phyloP scores from a whole-genome alignment of 2,797 vertebrate species.

The Phrynocephalus forsythii region DNA sequence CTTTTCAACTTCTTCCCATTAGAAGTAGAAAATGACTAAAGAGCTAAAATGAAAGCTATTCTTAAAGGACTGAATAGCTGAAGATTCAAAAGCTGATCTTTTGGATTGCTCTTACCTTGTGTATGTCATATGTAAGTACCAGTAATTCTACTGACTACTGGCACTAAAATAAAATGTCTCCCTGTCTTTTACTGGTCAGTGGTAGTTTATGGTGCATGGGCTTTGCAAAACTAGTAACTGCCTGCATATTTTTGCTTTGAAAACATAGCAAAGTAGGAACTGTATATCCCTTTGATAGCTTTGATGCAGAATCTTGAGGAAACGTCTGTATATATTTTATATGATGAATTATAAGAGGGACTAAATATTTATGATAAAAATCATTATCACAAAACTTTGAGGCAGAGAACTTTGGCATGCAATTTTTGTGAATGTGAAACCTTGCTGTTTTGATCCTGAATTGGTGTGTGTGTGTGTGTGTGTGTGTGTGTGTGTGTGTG shows the following conservation, averaged over 20 bases:
- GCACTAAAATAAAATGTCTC: conserved; percentile 80
- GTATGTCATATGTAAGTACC: conserved; percentile 63
- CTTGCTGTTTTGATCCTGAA: conserved; percentile 58
- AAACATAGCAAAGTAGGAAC: conserved; percentile 74
- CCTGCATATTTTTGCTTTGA: conserved; percentile 72
- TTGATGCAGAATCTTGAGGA: conserved; percentile 73
- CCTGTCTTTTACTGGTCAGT: conserved; percentile 74
- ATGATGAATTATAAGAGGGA: conserved; percentile 61
- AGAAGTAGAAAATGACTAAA: conserved; percentile 69
- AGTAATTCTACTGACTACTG: conserved; percentile 54
- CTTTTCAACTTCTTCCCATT: conserved; percentile 82
- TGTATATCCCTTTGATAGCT: conserved; percentile 68
- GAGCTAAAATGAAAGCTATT: conserved; percentile 70
- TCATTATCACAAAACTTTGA: conserved; percentile 47
- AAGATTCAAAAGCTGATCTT: conserved; percentile 66
- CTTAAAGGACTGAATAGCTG: conserved; percentile 69
- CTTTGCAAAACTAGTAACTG: conserved; percentile 73
- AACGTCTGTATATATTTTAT: conserved; percentile 72
- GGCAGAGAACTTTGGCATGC: conserved; percentile 49
- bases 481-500: conserved; percentile 57
- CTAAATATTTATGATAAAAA: conserved; percentile 70
- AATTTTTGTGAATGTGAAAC: conserved; percentile 54
- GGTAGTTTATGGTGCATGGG: conserved; percentile 69
- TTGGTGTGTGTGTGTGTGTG: conserved; percentile 58
- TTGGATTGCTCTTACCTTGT: conserved; percentile 64